Conservation (phyloP, 2,113 vertebrate species). For the Apteryx mantelli region DNA sequence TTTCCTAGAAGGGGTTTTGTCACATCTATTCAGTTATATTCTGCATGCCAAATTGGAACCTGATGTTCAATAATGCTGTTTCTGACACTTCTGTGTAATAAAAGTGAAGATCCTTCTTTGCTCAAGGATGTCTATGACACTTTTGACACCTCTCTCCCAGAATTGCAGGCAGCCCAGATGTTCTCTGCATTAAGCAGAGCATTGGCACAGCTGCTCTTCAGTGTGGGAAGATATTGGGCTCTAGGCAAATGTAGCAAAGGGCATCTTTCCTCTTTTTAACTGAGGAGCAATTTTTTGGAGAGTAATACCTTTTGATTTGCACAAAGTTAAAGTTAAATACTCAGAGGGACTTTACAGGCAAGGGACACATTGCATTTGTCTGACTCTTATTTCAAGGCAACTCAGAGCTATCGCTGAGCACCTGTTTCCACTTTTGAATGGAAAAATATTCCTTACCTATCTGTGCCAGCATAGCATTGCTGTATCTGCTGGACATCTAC, state of each 20-base stretch:
- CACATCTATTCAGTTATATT: slow-evolving; percentile 58
- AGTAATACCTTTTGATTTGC: slow-evolving; percentile 25
- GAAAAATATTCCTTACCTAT: slow-evolving; percentile 15
- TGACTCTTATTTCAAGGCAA: slow-evolving; percentile 16
- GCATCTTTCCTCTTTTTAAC: slow-evolving; percentile 19
- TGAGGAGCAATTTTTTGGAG: slow-evolving; percentile 22
- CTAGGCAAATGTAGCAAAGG: slow-evolving; percentile 48
- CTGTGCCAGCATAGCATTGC: not conserved
- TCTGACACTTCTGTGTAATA: slow-evolving; percentile 62
- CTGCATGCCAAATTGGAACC: slow-evolving; percentile 53
- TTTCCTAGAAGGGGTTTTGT: slow-evolving; percentile 51
- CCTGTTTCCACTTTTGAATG: slow-evolving; percentile 21
- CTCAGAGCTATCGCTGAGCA: not conserved
- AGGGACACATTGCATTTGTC: not conserved
- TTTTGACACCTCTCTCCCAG: slow-evolving; percentile 56
- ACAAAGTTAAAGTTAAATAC: not conserved
- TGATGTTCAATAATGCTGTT: slow-evolving; percentile 53
- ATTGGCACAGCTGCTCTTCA: slow-evolving; percentile 40
- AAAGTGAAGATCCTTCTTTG: slow-evolving; percentile 57
- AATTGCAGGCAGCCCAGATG: slow-evolving; percentile 63
- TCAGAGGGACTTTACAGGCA: not conserved
- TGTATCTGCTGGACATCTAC: not conserved
- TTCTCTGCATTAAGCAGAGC: slow-evolving; percentile 51
- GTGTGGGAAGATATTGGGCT: slow-evolving; percentile 24
- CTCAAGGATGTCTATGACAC: slow-evolving; percentile 69